phyloP scores from a whole-genome alignment of 2,113 vertebrate genomes.

The Hucho hucho region DNA sequence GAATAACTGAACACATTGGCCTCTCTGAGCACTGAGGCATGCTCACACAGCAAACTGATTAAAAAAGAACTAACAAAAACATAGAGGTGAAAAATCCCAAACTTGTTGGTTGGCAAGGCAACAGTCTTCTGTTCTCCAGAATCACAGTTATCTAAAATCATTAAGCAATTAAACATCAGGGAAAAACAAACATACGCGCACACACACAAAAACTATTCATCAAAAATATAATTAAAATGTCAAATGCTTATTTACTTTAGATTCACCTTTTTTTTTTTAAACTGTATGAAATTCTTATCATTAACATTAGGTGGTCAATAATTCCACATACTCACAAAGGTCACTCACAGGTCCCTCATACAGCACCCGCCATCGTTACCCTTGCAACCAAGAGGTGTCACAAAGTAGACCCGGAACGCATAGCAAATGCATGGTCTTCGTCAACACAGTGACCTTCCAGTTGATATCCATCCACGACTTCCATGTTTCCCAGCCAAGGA shows the following conservation, averaged over 20 bases:
- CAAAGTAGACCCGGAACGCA: conserved; percentile 41
- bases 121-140: conserved; percentile 52
- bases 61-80: conserved; percentile 57
- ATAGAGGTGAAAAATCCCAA: conserved; percentile 31
- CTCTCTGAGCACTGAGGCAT: conserved; percentile 55
- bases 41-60: conserved; percentile 59
- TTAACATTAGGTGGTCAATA: not conserved
- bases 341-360: conserved; percentile 1
- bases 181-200: conserved; percentile 23
- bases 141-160: conserved; percentile 62
- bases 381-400: conserved; percentile 41
- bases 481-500: conserved; percentile 74
- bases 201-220: not conserved
- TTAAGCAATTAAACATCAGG: conserved; percentile 60
- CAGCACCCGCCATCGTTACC: not conserved
- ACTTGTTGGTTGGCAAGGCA: conserved; percentile 61
- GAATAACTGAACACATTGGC: conserved; percentile 63
- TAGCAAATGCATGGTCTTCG: conserved; percentile 51
- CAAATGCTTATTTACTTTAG: too few species aligned
- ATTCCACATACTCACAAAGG: not conserved
- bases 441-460: conserved; percentile 74
- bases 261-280: too few species aligned
- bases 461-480: conserved; percentile 72
- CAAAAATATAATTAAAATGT: not conserved
- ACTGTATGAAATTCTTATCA: not conserved